Percentiles rank a stretch among this genome's conserved stretches.
phyloP scores from a whole-genome alignment of 2,888 invertebrate species.

The Lasioglossum zephyrum region DNA sequence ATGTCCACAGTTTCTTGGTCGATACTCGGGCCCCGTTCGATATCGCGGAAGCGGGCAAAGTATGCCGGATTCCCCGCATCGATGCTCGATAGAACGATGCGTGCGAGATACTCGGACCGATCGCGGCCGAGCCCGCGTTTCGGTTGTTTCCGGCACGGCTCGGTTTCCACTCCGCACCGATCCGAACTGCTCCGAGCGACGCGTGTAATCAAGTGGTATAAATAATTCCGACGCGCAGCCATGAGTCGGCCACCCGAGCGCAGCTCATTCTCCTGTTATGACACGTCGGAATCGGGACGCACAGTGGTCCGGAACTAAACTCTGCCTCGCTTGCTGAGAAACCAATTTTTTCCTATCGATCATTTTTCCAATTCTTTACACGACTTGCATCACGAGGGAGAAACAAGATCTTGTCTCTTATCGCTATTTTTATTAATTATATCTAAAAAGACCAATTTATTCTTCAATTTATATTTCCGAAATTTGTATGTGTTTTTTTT shows the following conservation, averaged over 20 bases:
- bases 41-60: slow-evolving; percentile 58
- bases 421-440: no score
- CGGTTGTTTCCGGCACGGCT: slow-evolving; percentile 72
- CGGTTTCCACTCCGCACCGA: slow-evolving; percentile 43
- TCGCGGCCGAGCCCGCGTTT: slow-evolving; percentile 26
- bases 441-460: no score
- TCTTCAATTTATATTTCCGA: no score
- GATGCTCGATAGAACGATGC: slow-evolving; percentile 58
- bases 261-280: slow-evolving; percentile 76
- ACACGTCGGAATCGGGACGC: slow-evolving; percentile 69
- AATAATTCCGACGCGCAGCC: slow-evolving; percentile 80
- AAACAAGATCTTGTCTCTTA: no score
- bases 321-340: background rate
- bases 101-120: slow-evolving; percentile 28
- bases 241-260: slow-evolving; percentile 72
- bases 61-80: slow-evolving; percentile 55
- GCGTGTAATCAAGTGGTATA: slow-evolving; percentile 81
- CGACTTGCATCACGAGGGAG: no score
- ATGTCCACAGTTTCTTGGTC: background rate
- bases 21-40: slow-evolving; percentile 31
- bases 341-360: background rate
- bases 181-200: slow-evolving; percentile 63
- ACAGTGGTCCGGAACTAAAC: background rate
- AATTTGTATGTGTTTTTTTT: no score
- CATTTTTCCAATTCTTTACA: background rate